Percentiles rank a stretch among this genome's conserved stretches.
These are phyloP conservation scores for Cariama cristata DNA, from an alignment of 2,113 vertebrate species.

Conservation along the genomic window DNA sequence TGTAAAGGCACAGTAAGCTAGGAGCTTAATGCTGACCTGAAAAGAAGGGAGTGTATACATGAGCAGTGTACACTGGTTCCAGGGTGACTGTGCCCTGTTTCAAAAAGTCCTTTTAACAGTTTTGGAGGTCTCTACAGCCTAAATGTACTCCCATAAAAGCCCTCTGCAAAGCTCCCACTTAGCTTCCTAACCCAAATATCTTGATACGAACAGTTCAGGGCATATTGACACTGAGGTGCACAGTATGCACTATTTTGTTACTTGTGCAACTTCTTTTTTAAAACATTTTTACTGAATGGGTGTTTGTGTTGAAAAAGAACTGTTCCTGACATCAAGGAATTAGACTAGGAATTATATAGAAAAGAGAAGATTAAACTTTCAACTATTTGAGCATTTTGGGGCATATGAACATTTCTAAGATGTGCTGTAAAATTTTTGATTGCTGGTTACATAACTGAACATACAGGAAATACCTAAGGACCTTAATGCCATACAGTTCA, in stretches of 20 bases:
- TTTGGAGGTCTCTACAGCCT: not conserved
- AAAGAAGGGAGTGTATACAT: rapidly evolving
- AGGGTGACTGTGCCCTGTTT: rapidly evolving
- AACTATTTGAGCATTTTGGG: slow-evolving; percentile 16
- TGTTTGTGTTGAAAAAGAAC: not conserved
- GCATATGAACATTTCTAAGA: not conserved
- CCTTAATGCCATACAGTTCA: slow-evolving; percentile 18
- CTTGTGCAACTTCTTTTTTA: not conserved
- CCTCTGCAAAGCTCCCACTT: not conserved
- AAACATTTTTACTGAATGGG: not conserved
- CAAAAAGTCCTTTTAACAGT: not conserved
- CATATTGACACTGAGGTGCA: rapidly evolving
- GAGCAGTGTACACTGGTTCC: not conserved
- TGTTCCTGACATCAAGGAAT: not conserved
- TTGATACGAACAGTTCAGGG: rapidly evolving
- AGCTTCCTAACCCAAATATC: not conserved
- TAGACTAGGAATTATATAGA: slow-evolving; percentile 44
- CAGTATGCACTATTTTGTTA: rapidly evolving
- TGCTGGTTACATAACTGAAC: slow-evolving; percentile 27
- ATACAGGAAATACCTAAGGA: slow-evolving; percentile 22
- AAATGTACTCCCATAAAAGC: rapidly evolving
- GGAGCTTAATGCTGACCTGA: not conserved
- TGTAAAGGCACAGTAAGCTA: rapidly evolving
- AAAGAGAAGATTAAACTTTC: slow-evolving; percentile 1
- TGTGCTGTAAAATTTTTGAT: slow-evolving; percentile 6